Conservation (phyloP, 2,888 invertebrate species). For the Cotesia congregata region DNA sequence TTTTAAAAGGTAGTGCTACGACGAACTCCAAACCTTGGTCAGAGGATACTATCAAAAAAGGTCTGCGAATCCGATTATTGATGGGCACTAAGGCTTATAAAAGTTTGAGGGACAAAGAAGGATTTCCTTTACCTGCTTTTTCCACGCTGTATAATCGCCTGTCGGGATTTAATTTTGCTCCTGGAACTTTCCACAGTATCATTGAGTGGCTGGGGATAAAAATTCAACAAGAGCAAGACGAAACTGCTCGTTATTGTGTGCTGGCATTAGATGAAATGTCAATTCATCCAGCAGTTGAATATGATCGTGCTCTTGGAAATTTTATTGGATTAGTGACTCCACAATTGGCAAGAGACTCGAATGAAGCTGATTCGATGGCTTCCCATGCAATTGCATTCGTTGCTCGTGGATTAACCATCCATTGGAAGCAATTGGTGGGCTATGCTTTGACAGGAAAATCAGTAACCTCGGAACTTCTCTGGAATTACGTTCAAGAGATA, state of each 20-base stretch:
- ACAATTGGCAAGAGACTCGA: slow-evolving; percentile 11
- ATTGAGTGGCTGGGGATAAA: slow-evolving; percentile 7
- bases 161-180: slow-evolving; percentile 6
- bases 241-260: slow-evolving; percentile 15
- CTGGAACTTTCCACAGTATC: not conserved
- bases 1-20: not conserved
- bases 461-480: not conserved
- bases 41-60: slow-evolving; percentile 15
- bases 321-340: slow-evolving; percentile 24
- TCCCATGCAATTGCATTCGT: slow-evolving; percentile 23
- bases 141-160: not conserved
- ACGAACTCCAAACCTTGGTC: not conserved
- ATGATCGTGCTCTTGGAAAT: slow-evolving; percentile 18
- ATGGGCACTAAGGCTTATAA: not conserved
- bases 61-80: not conserved
- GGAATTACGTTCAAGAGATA: slow-evolving; percentile 4
- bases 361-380: slow-evolving; percentile 7
- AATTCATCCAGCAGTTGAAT: slow-evolving; percentile 22
- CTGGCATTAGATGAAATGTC: slow-evolving; percentile 9
- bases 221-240: slow-evolving; percentile 2
- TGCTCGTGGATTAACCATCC: slow-evolving; percentile 6
- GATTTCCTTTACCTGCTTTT: not conserved
- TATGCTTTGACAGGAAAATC: slow-evolving; percentile 20
- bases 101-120: not conserved
- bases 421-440: slow-evolving; percentile 21